Evolutionary conservation across 2,113 vertebrate species (phyloP), one percentile per base, ranked within the genome.

Genomic region (Platichthys flesus): DNA sequence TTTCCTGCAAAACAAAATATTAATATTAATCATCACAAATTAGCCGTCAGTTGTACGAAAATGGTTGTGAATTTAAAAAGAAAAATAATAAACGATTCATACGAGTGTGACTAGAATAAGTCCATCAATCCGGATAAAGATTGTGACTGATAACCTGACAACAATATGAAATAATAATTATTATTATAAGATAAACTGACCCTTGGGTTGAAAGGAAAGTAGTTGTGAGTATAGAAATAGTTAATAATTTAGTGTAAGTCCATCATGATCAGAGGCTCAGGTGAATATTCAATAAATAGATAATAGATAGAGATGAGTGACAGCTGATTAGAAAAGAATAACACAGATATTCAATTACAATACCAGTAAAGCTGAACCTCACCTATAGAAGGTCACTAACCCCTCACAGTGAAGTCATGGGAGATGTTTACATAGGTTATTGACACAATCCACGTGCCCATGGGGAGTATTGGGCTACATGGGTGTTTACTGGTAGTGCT

Each of bases 1-100:
- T 99, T 99, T 89, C 98, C 98, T 99, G 88, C 24, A 93, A 91
- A 60, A 26, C 65, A 55, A 42, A 54, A n/a, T 14, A 12, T 9
- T 3, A 56, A 56, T 35, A 51, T 52, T 31, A 51, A 52, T n/a
- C 0, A 74, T 62, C 4, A 14, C 10, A 37, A 15, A 55, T 37
- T 26, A 2, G 64, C 40, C 1, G 28, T 28, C 21, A 45, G 9
- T 59, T 24, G 15, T 1, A 3, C 3, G 45, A 69, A 31, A 51
- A 18, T 7, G 5, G 16, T 51, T 6, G 6, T 51, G 16, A 45
- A 45, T 16, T 16, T 47, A 13, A 9, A 37, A 37, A 9, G 35
- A 37, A 37, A 37, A 14, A 47, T 47, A 9, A 37, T 37, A 37
- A 37, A 37, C 2, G 7, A 37, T 37, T 9, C 9, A 37, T 37